Evolutionary conservation across 2,888 invertebrate species (phyloP).

Genomic region (Caenorhabditis sp.): DNA sequence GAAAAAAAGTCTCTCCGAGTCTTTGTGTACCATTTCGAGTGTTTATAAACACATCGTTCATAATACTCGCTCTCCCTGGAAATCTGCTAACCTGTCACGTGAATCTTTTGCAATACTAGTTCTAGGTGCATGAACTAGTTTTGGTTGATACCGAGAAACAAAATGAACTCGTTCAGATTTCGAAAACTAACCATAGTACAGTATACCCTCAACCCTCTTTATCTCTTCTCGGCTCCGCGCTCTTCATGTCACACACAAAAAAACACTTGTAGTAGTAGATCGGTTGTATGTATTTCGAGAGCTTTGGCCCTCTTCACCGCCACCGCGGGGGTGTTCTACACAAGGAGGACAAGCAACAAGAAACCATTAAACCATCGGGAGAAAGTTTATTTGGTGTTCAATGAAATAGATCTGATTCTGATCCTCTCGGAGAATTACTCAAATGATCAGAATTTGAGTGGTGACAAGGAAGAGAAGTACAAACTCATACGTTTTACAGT

Average conservation of each 20-base stretch:
- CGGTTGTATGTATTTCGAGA: conserved; percentile 47
- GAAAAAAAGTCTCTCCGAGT: not conserved
- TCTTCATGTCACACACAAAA: conserved; percentile 23
- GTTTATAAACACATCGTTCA: not conserved
- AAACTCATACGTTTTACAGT: conserved; percentile 27
- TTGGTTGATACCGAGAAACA: not conserved
- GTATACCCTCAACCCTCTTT: conserved; percentile 12
- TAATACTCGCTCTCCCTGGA: conserved; percentile 2
- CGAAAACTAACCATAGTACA: conserved; percentile 3
- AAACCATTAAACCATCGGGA: conserved; percentile 52
- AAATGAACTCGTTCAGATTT: not conserved
- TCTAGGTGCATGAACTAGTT: not conserved
- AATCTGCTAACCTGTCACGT: conserved; percentile 6
- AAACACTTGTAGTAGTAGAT: conserved; percentile 43
- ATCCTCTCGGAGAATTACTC: not conserved
- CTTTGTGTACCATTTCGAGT: conserved; percentile 21
- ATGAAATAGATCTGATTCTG: conserved; percentile 29
- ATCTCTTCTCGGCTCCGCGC: too few species aligned
- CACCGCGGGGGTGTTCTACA: conserved; percentile 55
- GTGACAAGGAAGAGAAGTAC: not conserved
- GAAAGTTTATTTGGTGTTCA: conserved; percentile 36
- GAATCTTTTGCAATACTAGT: not conserved
- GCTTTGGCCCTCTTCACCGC: conserved; percentile 42
- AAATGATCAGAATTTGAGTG: conserved; percentile 6
- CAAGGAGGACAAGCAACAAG: not conserved